phyloP scores from a whole-genome alignment of 30 jellyfish, hydroid and myxozoan species.

The Morbakka virulenta region DNA sequence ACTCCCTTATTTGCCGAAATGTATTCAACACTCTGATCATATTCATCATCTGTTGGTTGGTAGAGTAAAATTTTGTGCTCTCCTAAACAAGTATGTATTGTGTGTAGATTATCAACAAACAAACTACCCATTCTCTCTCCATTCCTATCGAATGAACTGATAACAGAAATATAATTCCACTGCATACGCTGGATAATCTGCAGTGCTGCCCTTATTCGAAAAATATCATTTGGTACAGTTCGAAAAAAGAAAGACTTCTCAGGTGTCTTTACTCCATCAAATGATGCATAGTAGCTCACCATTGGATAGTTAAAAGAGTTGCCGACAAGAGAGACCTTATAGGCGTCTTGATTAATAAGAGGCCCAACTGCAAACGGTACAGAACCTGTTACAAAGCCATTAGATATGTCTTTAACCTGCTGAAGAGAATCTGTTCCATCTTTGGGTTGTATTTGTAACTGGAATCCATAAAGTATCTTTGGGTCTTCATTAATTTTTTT shows the following conservation, averaged over 20 bases:
- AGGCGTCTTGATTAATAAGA: slow-evolving; percentile 43
- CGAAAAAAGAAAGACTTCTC: slow-evolving; percentile 39
- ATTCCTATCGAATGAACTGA: slow-evolving; percentile 78
- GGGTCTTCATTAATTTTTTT: slow-evolving; percentile 52
- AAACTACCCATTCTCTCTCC: slow-evolving; percentile 73
- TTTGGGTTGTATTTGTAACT: background rate
- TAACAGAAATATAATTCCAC: slow-evolving; percentile 79
- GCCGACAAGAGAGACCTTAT: slow-evolving; percentile 32
- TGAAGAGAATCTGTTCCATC: background rate
- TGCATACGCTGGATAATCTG: slow-evolving; percentile 39
- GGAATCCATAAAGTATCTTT: slow-evolving; percentile 61
- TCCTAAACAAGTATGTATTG: too few species aligned
- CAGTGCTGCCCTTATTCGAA: slow-evolving; percentile 69
- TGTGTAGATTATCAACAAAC: slow-evolving; percentile 47
- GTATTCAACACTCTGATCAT: too few species aligned
- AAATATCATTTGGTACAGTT: slow-evolving; percentile 77
- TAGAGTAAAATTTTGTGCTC: too few species aligned
- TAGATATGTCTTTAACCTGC: background rate
- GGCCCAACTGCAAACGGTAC: slow-evolving; percentile 65
- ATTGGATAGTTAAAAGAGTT: slow-evolving; percentile 44
- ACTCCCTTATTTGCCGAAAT: too few species aligned
- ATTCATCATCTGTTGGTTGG: too few species aligned
- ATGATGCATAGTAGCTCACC: slow-evolving; percentile 75
- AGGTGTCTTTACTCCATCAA: slow-evolving; percentile 3
- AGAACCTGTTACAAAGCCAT: slow-evolving; percentile 4